Base-by-base conservation (phyloP, 2,797 vertebrate genomes). In the Crenichthys baileyi region DNA sequence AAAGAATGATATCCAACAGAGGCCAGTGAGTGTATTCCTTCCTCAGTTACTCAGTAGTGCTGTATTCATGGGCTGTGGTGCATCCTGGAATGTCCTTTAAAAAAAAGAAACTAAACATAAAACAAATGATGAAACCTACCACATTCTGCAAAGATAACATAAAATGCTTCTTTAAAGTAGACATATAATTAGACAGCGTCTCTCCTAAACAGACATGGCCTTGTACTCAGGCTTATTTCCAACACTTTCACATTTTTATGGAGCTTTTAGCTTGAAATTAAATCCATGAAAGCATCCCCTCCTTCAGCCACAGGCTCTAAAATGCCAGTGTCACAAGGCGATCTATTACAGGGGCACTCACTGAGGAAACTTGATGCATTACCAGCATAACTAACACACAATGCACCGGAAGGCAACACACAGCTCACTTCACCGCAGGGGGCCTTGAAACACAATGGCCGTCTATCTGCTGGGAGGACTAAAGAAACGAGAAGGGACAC, bases 291-390 rank as follows among this genome's bases (percentile, higher is more conserved):
- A 77, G 50, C 71, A 50, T 61, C 15, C 50, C 15, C 70, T 67
- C 51, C 41, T 85, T 46, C 29, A 50, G 67, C 39, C 50, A 41
- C 44, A 55, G 77, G 80, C 83, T 76, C 72, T 0, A 39, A 80
- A 78, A 18, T 80, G 55, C 71, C 72, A 75, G 36, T 83, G 79
- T 83, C 74, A 84, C 84, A 73, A 82, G 83, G 82, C 87, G 85
- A 89, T 90, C 83, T 82, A 80, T 92, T 92, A 83, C 83, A 88
- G 50, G 78, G 81, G 68, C 85, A 74, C 78, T 76, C 85, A 46
- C 81, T 83, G 78, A 73, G 79, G 89, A 86, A 90, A 90, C 83
- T 68, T 41, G 82, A 92, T 73, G 81, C 87, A 76, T 75, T 70
- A 68, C 82, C 74, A 87, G 79, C 80, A 70, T 61, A 7, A 73